phyloP scores from a whole-genome alignment of 2,797 vertebrate genomes.

The Moxostoma hubbsi region DNA sequence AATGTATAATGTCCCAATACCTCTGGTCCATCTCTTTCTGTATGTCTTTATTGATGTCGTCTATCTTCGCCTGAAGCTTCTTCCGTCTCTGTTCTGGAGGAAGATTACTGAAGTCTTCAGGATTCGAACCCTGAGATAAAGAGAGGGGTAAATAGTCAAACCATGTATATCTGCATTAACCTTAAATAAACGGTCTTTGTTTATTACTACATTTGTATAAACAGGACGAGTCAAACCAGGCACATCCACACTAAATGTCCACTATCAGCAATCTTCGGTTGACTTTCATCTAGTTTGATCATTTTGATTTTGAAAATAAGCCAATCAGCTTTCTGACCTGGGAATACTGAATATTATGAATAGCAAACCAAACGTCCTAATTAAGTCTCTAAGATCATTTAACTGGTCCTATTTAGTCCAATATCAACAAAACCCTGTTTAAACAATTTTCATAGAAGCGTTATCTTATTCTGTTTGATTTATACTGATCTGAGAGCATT shows the following conservation, averaged over 20 bases:
- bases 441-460: not conserved
- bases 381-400: not conserved
- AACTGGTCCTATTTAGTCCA: slow-evolving; percentile 26
- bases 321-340: slow-evolving; percentile 26
- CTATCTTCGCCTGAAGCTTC: slow-evolving; percentile 94
- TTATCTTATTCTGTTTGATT: not conserved
- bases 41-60: slow-evolving; percentile 93
- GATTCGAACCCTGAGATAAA: slow-evolving; percentile 85
- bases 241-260: not conserved
- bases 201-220: not conserved
- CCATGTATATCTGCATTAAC: slow-evolving; percentile 24
- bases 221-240: not conserved
- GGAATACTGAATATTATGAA: not conserved
- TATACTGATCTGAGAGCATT: not conserved
- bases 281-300: slow-evolving; percentile 25
- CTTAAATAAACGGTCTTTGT: not conserved
- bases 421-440: not conserved
- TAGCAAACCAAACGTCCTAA: not conserved
- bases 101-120: slow-evolving; percentile 97
- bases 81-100: slow-evolving; percentile 97
- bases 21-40: slow-evolving; percentile 97
- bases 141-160: not conserved
- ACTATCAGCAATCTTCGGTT: not conserved
- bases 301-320: not conserved
- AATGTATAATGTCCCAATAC: slow-evolving; percentile 68